Conservation (phyloP, 2,888 invertebrate genomes). For the Electrophaes corylata region DNA sequence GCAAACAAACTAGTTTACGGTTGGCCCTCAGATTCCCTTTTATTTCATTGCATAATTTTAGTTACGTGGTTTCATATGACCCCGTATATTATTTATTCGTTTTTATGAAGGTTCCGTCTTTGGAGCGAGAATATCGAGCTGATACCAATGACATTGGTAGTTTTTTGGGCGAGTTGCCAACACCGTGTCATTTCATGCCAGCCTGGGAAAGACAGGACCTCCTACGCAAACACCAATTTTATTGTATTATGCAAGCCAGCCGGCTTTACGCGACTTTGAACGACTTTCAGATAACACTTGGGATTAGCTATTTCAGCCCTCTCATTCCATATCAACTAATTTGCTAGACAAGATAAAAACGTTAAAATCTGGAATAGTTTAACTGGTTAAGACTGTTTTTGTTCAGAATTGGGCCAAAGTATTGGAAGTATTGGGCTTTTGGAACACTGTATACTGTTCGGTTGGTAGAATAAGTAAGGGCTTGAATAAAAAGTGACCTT, state of each 20-base stretch:
- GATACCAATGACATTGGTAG: conserved; percentile 48
- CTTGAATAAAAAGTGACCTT: too few species aligned
- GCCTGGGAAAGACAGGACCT: conserved; percentile 20
- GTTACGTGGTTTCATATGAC: not conserved
- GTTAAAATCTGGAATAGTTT: not conserved
- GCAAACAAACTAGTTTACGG: too few species aligned
- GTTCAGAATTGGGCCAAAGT: not conserved
- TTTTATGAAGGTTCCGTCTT: conserved; percentile 18
- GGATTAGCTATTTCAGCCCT: not conserved
- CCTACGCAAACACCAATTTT: conserved; percentile 34
- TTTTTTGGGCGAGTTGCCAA: conserved; percentile 60
- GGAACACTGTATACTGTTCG: too few species aligned
- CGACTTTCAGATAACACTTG: conserved; percentile 15
- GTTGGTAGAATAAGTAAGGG: too few species aligned
- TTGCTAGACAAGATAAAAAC: not conserved
- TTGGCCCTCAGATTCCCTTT: too few species aligned
- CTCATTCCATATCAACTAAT: not conserved
- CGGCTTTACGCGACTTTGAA: conserved; percentile 19
- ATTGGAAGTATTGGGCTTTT: too few species aligned
- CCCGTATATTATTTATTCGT: conserved; percentile 13
- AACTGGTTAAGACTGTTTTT: not conserved
- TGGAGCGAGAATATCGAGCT: conserved; percentile 46
- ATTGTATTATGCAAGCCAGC: conserved; percentile 28
- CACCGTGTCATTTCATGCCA: conserved; percentile 46
- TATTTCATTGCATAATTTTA: not conserved